Conservation (phyloP, 2,797 vertebrate genomes). For the Gallirallus australis region DNA sequence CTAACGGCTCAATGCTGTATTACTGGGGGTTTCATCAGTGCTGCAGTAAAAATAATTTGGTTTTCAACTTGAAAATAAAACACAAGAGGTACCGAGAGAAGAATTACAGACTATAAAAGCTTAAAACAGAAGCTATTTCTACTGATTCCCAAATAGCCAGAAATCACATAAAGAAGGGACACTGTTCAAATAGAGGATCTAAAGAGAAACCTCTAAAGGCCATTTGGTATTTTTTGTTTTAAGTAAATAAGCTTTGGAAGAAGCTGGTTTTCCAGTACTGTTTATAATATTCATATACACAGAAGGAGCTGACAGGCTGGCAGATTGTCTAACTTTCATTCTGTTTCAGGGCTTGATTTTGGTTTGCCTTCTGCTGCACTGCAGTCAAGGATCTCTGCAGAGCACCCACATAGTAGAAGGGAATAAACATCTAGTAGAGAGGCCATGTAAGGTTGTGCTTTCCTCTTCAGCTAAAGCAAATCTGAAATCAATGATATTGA, state of each 20-base stretch:
- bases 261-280: not conserved
- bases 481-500: not conserved
- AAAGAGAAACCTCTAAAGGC: not conserved
- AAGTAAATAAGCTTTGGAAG: not conserved
- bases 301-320: not conserved
- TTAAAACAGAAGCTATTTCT: not conserved
- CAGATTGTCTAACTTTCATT: not conserved
- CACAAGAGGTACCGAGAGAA: not conserved
- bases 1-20: not conserved
- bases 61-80: slow-evolving; percentile 29
- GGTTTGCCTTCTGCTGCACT: not conserved
- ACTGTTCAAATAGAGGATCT: not conserved
- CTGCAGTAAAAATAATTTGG: not conserved
- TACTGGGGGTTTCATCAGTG: not conserved
- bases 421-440: not conserved
- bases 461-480: not conserved
- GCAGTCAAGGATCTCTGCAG: not conserved
- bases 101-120: not conserved
- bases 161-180: not conserved
- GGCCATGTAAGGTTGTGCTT: not conserved
- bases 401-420: not conserved
- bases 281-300: not conserved
- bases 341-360: not conserved
- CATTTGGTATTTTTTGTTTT: not conserved
- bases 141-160: not conserved